A percentile compares a stretch with the other conserved stretches of the same genome.
Conservation (phyloP, 2,888 invertebrate species). For the Eupeodes latifasciatus region DNA sequence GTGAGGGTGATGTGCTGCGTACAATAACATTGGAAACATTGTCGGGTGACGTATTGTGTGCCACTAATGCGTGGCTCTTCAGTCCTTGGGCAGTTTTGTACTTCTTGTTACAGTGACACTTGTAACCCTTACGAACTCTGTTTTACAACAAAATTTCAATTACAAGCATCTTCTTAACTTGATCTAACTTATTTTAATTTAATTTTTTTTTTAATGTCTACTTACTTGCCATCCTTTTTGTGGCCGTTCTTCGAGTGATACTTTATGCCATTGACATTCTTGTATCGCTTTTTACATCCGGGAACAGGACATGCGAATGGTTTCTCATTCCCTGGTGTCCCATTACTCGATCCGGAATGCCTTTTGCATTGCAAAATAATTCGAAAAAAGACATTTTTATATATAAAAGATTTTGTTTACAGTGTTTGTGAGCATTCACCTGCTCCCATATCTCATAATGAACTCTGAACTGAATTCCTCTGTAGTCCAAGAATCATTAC, state of each 20-base stretch:
- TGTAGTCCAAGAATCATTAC: constrained; percentile 92
- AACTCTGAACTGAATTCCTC: constrained; percentile 92
- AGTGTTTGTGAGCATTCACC: constrained; percentile 83
- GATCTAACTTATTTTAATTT: neutral
- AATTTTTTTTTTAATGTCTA: constrained; percentile 77
- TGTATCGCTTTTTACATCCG: constrained; percentile 94
- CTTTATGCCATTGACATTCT: constrained; percentile 94
- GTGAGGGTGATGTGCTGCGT: constrained; percentile 83
- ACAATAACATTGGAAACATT: constrained; percentile 80
- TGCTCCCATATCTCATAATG: constrained; percentile 90
- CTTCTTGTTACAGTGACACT: constrained; percentile 93
- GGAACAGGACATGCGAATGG: constrained; percentile 94
- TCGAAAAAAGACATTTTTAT: constrained; percentile 78
- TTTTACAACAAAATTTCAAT: constrained; percentile 78
- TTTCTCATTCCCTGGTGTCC: constrained; percentile 87
- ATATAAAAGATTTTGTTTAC: constrained; percentile 77
- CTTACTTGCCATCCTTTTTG: constrained; percentile 92
- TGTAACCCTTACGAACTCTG: constrained; percentile 92
- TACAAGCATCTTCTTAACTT: constrained; percentile 41
- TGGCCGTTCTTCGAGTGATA: constrained; percentile 95
- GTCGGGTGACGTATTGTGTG: constrained; percentile 83
- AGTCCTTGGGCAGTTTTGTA: constrained; percentile 93
- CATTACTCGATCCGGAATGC: constrained; percentile 85
- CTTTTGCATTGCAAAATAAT: constrained; percentile 80
- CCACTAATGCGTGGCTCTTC: constrained; percentile 87